phyloP scores from a whole-genome alignment of 1,140 invertebrate species.

The Rhopalosiphum maidis region DNA sequence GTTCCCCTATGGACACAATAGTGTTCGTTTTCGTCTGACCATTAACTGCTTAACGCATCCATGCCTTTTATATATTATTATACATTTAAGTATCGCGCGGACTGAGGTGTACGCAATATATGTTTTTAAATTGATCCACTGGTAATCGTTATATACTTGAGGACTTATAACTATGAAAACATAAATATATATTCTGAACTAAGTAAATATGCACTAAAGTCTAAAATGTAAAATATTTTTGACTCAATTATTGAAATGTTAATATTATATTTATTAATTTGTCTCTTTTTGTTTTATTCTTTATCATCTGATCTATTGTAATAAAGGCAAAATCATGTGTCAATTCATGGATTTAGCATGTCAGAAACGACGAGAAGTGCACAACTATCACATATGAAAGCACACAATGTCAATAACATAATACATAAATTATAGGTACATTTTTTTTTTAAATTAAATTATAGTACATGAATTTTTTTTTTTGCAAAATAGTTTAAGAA shows the following conservation, averaged over 20 bases:
- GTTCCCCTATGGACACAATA: background rate
- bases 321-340: too few species aligned
- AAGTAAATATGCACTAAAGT: background rate
- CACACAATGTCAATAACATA: too few species aligned
- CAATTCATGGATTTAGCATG: too few species aligned
- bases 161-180: background rate
- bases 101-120: background rate
- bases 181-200: background rate
- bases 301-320: too few species aligned
- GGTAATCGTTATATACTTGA: too few species aligned
- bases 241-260: background rate
- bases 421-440: too few species aligned
- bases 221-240: background rate
- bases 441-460: too few species aligned
- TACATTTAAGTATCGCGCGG: background rate
- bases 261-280: background rate
- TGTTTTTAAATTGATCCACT: background rate
- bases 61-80: background rate
- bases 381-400: too few species aligned
- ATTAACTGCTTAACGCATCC: constrained; percentile 12
- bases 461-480: too few species aligned
- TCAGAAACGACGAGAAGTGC: too few species aligned
- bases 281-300: too few species aligned
- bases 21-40: background rate
- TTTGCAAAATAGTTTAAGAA: background rate